Conservation (phyloP, 2,888 invertebrate species). For the Drosophila niveifrons region DNA sequence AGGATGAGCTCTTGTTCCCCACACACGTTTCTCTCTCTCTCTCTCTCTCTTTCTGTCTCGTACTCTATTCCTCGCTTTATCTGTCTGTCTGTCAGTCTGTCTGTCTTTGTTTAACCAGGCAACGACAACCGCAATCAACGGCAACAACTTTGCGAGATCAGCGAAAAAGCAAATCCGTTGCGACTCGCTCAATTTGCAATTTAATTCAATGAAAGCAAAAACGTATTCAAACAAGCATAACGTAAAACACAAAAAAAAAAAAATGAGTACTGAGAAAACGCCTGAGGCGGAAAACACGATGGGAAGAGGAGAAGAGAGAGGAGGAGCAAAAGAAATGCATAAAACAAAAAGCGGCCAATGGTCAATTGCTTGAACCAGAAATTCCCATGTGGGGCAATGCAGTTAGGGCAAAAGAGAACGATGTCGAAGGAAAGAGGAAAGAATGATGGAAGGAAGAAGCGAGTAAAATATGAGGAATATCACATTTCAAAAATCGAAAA, state of each 20-base stretch:
- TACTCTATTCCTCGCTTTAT: not conserved
- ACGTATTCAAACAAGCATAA: not conserved
- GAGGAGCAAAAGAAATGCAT: not conserved
- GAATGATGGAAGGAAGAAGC: too few relatives aligned
- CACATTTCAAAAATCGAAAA: too few relatives aligned
- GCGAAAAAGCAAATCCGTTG: conserved; percentile 47
- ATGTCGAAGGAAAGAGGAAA: not conserved
- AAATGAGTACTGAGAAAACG: not conserved
- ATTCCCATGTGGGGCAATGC: conserved; percentile 20
- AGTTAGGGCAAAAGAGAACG: not conserved
- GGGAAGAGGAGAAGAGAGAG: not conserved
- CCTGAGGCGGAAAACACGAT: not conserved
- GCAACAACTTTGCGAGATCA: conserved; percentile 28
- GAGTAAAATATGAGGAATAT: not conserved
- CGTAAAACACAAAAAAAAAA: conserved; percentile 13
- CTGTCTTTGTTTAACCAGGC: conserved; percentile 10
- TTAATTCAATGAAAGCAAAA: conserved; percentile 76
- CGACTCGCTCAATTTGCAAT: conserved; percentile 71
- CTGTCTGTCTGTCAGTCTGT: not conserved
- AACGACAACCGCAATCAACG: conserved; percentile 17
- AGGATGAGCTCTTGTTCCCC: conserved; percentile 45
- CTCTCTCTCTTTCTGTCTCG: too few relatives aligned
- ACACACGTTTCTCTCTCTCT: not conserved
- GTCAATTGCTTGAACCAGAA: conserved; percentile 12
- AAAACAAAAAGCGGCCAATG: conserved; percentile 27